These are phyloP conservation scores for Mastomys natalensis DNA, from an alignment of 2,113 vertebrate genomes.

Conservation along the genomic window DNA sequence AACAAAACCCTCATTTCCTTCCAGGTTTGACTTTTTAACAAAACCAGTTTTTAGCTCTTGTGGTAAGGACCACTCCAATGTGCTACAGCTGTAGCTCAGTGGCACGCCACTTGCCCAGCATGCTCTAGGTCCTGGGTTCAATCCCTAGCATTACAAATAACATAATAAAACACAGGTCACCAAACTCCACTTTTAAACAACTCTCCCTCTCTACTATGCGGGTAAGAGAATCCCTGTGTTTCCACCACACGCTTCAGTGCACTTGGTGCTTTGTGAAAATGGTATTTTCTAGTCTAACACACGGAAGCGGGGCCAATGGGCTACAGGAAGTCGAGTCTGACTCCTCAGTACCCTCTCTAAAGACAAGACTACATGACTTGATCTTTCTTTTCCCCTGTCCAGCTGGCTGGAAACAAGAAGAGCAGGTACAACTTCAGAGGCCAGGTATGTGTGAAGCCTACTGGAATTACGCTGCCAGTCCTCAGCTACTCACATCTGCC, in stretches of 20 bases:
- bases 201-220: neutral
- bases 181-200: neutral
- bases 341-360: neutral
- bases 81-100: neutral
- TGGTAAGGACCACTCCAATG: neutral
- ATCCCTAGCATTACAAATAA: neutral
- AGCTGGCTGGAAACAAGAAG: neutral
- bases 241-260: neutral
- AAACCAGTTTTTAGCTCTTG: neutral
- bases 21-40: conserved; percentile 13
- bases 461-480: neutral
- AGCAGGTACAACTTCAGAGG: neutral
- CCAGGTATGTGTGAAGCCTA: fast-evolving
- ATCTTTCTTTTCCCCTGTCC: neutral
- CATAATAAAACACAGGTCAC: neutral
- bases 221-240: neutral
- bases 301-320: neutral
- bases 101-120: neutral
- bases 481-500: neutral
- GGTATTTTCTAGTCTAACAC: neutral
- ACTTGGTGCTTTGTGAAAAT: too few relatives aligned
- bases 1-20: neutral
- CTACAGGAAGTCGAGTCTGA: neutral
- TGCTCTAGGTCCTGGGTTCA: neutral
- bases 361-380: neutral